Evolutionary conservation across 1,140 invertebrate species (phyloP).

Genomic region (Idris sp.): DNA sequence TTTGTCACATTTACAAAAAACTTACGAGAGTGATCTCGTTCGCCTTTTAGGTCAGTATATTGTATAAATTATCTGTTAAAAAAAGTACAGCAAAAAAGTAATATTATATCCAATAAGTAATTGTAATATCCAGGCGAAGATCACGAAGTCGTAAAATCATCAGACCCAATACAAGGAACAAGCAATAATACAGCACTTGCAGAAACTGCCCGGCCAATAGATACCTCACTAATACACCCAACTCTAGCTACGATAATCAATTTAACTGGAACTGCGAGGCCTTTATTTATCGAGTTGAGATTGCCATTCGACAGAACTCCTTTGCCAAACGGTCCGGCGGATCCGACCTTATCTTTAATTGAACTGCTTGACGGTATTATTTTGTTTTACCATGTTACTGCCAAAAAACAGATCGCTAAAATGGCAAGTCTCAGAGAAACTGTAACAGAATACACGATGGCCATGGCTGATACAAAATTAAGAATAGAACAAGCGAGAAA

Average conservation of each 20-base stretch:
- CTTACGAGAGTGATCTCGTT: slow-evolving; percentile 78
- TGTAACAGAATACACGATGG: slow-evolving; percentile 80
- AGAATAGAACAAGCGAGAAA: slow-evolving; percentile 72
- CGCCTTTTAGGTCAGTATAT: slow-evolving; percentile 71
- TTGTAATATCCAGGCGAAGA: slow-evolving; percentile 51
- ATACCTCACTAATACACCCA: slow-evolving; percentile 65
- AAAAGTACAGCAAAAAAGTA: no score
- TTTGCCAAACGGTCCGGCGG: slow-evolving; percentile 70
- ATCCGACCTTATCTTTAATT: slow-evolving; percentile 76
- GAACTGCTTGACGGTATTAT: slow-evolving; percentile 84
- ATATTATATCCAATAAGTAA: no score
- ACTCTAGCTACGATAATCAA: slow-evolving; percentile 67
- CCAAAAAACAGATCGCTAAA: slow-evolving; percentile 85
- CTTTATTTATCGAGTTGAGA: slow-evolving; percentile 67
- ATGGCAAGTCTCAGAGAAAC: slow-evolving; percentile 80
- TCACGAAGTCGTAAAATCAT: slow-evolving; percentile 72
- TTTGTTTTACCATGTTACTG: slow-evolving; percentile 83
- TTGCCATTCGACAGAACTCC: slow-evolving; percentile 66
- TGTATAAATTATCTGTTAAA: not conserved
- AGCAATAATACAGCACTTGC: slow-evolving; percentile 40
- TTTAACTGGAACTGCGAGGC: slow-evolving; percentile 49
- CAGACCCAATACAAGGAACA: slow-evolving; percentile 66
- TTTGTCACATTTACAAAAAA: slow-evolving; percentile 83
- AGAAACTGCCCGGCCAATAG: slow-evolving; percentile 51
- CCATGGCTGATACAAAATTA: slow-evolving; percentile 78